Base-by-base conservation (phyloP, 2,113 vertebrate species). In the Aepyceros melampus region DNA sequence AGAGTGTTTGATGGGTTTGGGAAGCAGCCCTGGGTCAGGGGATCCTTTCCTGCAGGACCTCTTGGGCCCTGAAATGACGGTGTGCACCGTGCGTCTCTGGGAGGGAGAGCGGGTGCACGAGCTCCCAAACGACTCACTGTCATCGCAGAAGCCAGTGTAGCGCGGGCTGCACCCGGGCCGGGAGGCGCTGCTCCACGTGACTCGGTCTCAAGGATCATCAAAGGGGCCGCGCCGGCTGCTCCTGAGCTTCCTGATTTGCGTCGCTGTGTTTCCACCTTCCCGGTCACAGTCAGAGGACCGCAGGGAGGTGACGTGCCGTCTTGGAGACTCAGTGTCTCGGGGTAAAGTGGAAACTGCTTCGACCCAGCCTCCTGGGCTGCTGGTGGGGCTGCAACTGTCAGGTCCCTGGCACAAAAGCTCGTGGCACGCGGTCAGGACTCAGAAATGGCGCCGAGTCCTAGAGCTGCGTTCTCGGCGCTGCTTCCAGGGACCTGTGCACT, bases 111-210 rank as follows among this genome's bases (percentile, higher is more conserved):
- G 1, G 23, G 8, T 1, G 0, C 40, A 12, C 49, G 2, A 15
- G 6, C 31, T 51, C 40, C 83, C 33, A 6, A 5, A 27, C 11
- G 10, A 4, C 23, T 17, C 4, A 3, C 27, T 0, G 31, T 15
- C 1, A 0, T 3, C 4, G 31, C n/a, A 25, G 87, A 2, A 1
- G 2, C 9, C 31, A 33, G 62, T 13, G 0, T 3, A 3, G 4
- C 11, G 14, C 2, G 13, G 0, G 43, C 10, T 7, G 13, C 3
- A 6, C 33, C 1, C 12, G 1, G 43, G n/a, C 15, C 2, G 33
- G 78, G 51, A 60, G 36, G 23, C 0, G 2, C 62, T 13, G 13
- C 36, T 51, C 6, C 9, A 1, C 0, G 27, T 6, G 4, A 8
- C 60, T 36, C 23, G 13, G 0, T 15, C 23, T n/a, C 27, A 23